Conservation (phyloP, 2,113 vertebrate species). For the Myiopsitta monachus region DNA sequence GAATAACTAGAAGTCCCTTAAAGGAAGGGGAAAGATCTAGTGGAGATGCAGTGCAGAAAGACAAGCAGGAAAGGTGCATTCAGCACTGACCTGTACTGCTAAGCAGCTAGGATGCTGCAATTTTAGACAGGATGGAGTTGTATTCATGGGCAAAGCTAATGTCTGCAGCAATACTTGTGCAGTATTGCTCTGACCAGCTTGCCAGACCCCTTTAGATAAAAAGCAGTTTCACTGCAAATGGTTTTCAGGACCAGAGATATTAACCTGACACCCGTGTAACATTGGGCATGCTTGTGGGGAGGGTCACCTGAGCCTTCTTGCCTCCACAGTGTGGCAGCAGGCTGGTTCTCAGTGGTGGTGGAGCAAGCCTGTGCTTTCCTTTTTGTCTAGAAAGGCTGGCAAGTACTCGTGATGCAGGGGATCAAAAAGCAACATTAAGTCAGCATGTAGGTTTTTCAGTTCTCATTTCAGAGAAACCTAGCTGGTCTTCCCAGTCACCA, state of each 20-base stretch:
- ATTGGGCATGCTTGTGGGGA: not conserved
- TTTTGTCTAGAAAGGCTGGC: not conserved
- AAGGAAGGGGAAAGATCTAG: not conserved
- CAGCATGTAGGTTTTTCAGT: fast-evolving
- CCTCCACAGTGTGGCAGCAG: not conserved
- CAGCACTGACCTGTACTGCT: not conserved
- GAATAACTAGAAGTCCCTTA: not conserved
- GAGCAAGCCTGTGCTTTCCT: not conserved
- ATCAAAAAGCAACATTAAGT: not conserved
- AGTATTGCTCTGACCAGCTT: not conserved
- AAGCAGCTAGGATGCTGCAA: not conserved
- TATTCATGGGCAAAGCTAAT: not conserved
- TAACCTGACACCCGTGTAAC: not conserved
- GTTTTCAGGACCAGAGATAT: not conserved
- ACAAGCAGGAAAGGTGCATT: not conserved
- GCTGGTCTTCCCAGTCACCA: not conserved
- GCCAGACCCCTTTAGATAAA: not conserved
- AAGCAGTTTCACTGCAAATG: not conserved
- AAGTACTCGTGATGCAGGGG: not conserved
- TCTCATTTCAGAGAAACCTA: not conserved
- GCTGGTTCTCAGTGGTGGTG: not conserved
- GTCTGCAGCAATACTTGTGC: not conserved
- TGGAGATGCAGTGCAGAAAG: not conserved
- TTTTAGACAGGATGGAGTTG: not conserved
- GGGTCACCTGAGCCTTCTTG: not conserved